A percentile compares a stretch with the other conserved stretches of the same genome.
Conservation (phyloP, 2,888 invertebrate species). For the Slavum lentiscoides region DNA sequence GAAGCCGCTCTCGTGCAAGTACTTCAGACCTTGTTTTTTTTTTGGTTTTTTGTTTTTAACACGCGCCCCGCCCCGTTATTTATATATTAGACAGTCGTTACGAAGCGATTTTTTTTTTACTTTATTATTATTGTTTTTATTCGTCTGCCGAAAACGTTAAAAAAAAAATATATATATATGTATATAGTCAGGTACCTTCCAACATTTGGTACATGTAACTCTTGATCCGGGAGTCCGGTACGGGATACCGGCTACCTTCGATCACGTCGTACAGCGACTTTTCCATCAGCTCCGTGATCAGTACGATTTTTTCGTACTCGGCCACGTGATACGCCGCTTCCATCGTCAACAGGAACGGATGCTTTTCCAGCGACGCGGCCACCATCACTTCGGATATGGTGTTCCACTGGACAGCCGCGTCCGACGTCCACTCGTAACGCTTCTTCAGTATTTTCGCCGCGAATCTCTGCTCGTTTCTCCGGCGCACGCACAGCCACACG, state of each 20-base stretch:
- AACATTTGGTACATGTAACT: constrained; percentile 67
- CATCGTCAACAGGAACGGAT: constrained; percentile 22
- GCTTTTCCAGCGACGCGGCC: background rate
- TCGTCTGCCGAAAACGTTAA: no score
- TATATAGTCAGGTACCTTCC: no score
- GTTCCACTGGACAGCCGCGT: background rate
- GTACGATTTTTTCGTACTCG: background rate
- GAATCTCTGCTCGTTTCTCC: background rate
- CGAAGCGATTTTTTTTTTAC: no score
- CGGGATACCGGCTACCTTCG: background rate
- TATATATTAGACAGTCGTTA: no score
- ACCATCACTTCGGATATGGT: constrained; percentile 21
- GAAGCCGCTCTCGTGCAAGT: constrained; percentile 67
- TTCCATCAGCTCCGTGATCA: constrained; percentile 30
- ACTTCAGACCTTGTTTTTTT: constrained; percentile 60
- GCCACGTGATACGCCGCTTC: background rate
- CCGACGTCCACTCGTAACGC: background rate
- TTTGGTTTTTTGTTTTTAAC: no score
- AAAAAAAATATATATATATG: no score
- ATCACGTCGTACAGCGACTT: constrained; percentile 24
- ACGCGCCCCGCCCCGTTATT: background rate
- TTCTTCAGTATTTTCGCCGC: constrained; percentile 41
- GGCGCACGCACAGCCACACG: constrained; percentile 20
- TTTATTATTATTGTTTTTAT: no score
- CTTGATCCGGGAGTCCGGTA: constrained; percentile 60